Conservation (phyloP, 2,888 invertebrate species). For the Callimorpha dominula region DNA sequence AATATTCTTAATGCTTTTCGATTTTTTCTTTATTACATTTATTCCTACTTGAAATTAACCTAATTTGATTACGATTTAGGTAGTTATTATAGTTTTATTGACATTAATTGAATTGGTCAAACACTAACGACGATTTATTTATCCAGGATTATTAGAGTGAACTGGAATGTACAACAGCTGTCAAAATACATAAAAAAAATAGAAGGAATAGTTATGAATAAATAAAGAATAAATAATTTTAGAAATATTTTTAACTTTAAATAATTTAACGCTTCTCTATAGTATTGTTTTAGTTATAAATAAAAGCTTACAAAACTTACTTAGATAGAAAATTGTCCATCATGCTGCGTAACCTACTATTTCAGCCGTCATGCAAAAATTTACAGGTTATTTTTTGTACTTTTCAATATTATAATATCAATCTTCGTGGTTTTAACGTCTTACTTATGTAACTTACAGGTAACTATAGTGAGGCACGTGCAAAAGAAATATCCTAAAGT, state of each 20-base stretch:
- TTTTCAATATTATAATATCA: conserved; percentile 2
- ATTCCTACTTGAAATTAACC: not conserved
- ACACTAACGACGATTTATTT: not conserved
- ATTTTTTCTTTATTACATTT: not conserved
- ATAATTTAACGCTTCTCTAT: not conserved
- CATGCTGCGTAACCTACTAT: conserved; percentile 66
- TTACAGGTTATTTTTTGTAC: conserved; percentile 69
- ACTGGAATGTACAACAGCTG: not conserved
- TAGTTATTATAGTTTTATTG: not conserved
- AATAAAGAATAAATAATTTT: not conserved
- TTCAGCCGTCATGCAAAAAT: conserved; percentile 58
- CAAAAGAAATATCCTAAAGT: conserved; percentile 75
- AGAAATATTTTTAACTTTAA: not conserved
- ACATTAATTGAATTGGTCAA: not conserved
- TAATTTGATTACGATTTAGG: not conserved
- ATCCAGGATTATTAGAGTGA: not conserved
- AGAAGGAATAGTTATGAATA: not conserved
- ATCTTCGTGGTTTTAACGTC: not conserved
- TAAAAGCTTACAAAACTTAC: not conserved
- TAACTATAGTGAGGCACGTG: conserved; percentile 64
- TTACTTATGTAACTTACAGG: conserved; percentile 53
- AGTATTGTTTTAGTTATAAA: not conserved
- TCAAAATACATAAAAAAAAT: not conserved
- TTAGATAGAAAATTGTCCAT: not conserved
- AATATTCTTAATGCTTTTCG: not conserved